Evolutionary conservation across 92 coral and sea anemone species (phyloP), one percentile per base, ranked within the genome.

Genomic region (Epizoanthus rinbou): DNA sequence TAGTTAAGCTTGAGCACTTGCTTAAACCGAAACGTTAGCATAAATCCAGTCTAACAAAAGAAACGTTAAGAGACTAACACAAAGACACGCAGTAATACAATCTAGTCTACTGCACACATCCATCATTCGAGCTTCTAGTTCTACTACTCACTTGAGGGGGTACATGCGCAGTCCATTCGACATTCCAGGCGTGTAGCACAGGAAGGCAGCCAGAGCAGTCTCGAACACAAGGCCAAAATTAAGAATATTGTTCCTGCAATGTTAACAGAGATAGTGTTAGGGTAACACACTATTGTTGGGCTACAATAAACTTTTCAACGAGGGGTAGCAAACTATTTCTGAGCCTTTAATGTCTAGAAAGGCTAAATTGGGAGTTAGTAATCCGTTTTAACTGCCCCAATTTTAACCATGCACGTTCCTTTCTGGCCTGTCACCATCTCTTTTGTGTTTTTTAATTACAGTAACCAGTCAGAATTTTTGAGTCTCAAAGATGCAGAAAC

Each of bases 131-230:
- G 35, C 11, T 0, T 3, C 6, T 28, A 19, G 17, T 3, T 18
- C 18, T 62, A 57, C 13, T 84, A 91, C 99, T 96, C 79, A 96
- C 99, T 89, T 88, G 24, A 96, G 90, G 33, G 98, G 95, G 68
- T 93, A 96, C 96, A 96, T 93, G 89, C 91, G 93, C 53, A 96
- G 90, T 50, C 95, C 99, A 45, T 84, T 85, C 64, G 94, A 92
- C 92, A 94, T 84, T 23, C 99, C 99, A 18, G 99, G 99, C 16
- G 98, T 94, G 89, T 96, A 96, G 64, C 93, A 82, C 31, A 96
- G 79, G 52, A 96, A 45, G 0, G 86, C 93, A 25, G 99, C 99
- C 76, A 96, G 84, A 9, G 45, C 47, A 14, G 99, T 96, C 86
- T 96, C 99, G 50, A 96, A 96, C 65, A 91, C 80, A 23, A 96